Percentiles rank a stretch among this genome's conserved stretches.
Conservation (phyloP, 2,888 invertebrate species). For the Caenorhabditis sulstoni region DNA sequence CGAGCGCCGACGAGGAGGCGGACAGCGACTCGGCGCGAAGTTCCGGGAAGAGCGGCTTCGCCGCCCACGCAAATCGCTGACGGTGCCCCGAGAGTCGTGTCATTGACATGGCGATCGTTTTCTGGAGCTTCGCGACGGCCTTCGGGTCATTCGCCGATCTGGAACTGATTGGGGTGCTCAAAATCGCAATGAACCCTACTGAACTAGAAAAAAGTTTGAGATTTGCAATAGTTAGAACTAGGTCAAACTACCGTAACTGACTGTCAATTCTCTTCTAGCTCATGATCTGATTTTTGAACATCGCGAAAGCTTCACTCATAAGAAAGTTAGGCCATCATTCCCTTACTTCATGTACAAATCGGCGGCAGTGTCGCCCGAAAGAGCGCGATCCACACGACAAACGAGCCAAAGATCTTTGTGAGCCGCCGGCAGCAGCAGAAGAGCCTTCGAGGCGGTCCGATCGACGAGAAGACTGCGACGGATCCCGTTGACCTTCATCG, state of each 20-base stretch:
- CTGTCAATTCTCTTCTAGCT: too few species aligned
- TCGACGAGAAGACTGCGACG: slow-evolving; percentile 46
- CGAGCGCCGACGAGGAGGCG: slow-evolving; percentile 1
- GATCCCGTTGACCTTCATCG: slow-evolving; percentile 51
- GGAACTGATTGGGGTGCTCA: slow-evolving; percentile 15
- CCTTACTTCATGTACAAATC: slow-evolving; percentile 74
- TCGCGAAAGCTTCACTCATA: too few species aligned
- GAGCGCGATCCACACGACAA: slow-evolving; percentile 73
- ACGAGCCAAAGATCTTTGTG: slow-evolving; percentile 69
- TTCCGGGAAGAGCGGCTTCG: slow-evolving; percentile 66
- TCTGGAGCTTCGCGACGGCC: slow-evolving; percentile 71
- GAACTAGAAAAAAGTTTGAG: too few species aligned
- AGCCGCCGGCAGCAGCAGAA: slow-evolving; percentile 29
- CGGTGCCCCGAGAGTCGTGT: slow-evolving; percentile 70
- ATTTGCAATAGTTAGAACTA: too few species aligned
- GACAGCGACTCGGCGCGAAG: slow-evolving; percentile 30
- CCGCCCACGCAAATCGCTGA: slow-evolving; percentile 78
- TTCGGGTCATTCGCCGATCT: slow-evolving; percentile 72
- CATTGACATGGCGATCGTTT: slow-evolving; percentile 70
- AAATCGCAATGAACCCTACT: too few species aligned
- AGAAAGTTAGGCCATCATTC: too few species aligned
- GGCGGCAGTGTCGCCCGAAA: slow-evolving; percentile 69
- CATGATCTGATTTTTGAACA: too few species aligned
- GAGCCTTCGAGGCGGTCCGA: slow-evolving; percentile 50
- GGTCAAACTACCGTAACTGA: background rate